A percentile compares a stretch with the other conserved stretches of the same genome.
Evolutionary conservation across 2,113 vertebrate species (phyloP).

Genomic region (Anser brachyrhynchus): DNA sequence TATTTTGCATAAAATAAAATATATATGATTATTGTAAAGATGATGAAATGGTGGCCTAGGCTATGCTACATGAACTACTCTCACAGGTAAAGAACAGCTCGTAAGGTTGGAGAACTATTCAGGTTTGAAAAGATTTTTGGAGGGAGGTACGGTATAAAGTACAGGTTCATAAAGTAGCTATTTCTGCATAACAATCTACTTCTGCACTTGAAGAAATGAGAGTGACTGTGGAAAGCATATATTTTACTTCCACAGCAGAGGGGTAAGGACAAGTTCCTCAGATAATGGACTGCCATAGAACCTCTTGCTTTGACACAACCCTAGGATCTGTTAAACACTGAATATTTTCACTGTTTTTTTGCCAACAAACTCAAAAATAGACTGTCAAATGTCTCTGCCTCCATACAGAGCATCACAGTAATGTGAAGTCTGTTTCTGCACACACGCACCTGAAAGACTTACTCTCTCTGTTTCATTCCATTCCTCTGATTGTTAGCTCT

Average conservation of each 20-base stretch:
- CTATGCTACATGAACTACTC: neutral
- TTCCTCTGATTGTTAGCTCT: neutral
- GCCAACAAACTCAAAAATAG: neutral
- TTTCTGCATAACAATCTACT: too few relatives aligned
- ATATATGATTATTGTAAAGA: neutral
- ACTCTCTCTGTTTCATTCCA: neutral
- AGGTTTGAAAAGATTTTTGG: neutral
- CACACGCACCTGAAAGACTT: neutral
- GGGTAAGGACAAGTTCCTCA: neutral
- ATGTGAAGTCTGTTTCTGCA: neutral
- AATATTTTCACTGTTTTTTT: neutral
- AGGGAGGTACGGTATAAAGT: neutral
- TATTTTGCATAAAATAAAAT: neutral
- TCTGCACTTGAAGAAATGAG: neutral
- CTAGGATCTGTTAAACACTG: neutral
- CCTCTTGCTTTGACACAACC: neutral
- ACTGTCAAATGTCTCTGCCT: neutral
- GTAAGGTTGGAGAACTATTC: neutral
- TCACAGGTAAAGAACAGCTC: neutral
- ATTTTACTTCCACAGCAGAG: neutral
- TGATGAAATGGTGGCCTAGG: neutral
- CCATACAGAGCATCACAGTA: neutral
- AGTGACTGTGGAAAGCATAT: neutral
- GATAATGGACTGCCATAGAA: neutral
- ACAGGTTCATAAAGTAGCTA: neutral